Conservation (phyloP, 1,140 invertebrate species). For the Cyphomyrmex costatus region DNA sequence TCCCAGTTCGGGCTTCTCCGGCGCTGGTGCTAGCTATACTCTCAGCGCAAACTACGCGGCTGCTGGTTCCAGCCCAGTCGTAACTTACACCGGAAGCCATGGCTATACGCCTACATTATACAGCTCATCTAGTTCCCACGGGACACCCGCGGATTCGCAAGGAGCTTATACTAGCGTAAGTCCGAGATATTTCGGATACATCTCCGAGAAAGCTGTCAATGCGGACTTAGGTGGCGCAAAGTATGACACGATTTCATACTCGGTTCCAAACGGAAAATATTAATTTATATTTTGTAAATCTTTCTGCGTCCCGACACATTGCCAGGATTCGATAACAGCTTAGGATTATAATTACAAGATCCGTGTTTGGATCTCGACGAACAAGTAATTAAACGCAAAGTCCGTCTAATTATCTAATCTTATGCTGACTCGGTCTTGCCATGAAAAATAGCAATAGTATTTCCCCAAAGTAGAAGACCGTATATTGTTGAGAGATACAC, state of each 20-base stretch:
- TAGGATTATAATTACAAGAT: constrained; percentile 36
- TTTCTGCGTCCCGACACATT: neutral
- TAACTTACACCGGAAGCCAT: constrained; percentile 39
- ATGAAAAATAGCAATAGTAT: constrained; percentile 12
- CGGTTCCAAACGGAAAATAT: constrained; percentile 78
- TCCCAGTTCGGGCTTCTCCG: constrained; percentile 52
- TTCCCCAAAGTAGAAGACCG: neutral
- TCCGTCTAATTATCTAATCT: neutral
- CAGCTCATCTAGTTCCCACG: constrained; percentile 68
- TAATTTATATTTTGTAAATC: constrained; percentile 31
- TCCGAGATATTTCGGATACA: constrained; percentile 79
- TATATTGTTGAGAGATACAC: neutral
- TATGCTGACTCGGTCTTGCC: constrained; percentile 49
- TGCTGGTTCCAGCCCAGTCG: constrained; percentile 55
- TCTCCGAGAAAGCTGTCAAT: constrained; percentile 68
- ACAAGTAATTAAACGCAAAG: neutral
- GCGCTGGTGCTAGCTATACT: constrained; percentile 62
- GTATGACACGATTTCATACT: constrained; percentile 86
- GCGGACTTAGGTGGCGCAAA: constrained; percentile 64
- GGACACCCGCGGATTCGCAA: constrained; percentile 68
- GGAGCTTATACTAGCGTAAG: constrained; percentile 78
- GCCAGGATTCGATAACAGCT: neutral
- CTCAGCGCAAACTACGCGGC: constrained; percentile 54
- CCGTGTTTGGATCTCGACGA: neutral
- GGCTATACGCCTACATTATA: constrained; percentile 66